A percentile compares a stretch with the other conserved stretches of the same genome.
Evolutionary conservation across 2,113 vertebrate genomes (phyloP).

Genomic region (Probosciger aterrimus): DNA sequence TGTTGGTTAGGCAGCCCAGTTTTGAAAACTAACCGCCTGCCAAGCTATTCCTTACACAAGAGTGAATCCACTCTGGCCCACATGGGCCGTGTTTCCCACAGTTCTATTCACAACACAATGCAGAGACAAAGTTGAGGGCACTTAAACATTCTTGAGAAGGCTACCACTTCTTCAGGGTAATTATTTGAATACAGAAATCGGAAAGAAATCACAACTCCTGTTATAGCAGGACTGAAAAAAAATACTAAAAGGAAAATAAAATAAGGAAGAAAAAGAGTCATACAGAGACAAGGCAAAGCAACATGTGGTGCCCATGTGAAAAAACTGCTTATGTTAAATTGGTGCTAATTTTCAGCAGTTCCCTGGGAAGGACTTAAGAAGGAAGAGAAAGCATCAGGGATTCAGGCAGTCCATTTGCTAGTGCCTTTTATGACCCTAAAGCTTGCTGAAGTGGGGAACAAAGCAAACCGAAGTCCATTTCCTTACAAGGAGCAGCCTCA

Average conservation of each 20-base stretch:
- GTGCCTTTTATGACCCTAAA: neutral
- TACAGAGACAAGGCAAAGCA: neutral
- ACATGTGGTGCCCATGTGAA: neutral
- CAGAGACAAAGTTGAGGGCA: neutral
- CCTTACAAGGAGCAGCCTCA: conserved; percentile 23
- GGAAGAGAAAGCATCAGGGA: neutral
- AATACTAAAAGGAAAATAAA: neutral
- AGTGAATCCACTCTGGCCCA: neutral
- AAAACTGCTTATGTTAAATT: neutral
- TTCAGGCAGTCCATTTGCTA: neutral
- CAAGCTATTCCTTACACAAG: neutral
- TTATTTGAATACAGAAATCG: neutral
- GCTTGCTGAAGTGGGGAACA: conserved; percentile 27
- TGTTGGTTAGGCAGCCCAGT: neutral
- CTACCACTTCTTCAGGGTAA: neutral
- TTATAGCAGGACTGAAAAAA: neutral
- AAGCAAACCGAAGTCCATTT: conserved; percentile 37
- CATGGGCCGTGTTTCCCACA: neutral
- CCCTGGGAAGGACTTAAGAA: neutral
- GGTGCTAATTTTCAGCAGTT: neutral
- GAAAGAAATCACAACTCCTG: neutral
- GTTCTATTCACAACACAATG: neutral
- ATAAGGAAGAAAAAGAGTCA: neutral
- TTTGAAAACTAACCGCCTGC: neutral
- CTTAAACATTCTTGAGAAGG: neutral